These are phyloP conservation scores for Prochilodus magdalenae DNA, from an alignment of 2,113 vertebrate genomes.

Conservation along the genomic window DNA sequence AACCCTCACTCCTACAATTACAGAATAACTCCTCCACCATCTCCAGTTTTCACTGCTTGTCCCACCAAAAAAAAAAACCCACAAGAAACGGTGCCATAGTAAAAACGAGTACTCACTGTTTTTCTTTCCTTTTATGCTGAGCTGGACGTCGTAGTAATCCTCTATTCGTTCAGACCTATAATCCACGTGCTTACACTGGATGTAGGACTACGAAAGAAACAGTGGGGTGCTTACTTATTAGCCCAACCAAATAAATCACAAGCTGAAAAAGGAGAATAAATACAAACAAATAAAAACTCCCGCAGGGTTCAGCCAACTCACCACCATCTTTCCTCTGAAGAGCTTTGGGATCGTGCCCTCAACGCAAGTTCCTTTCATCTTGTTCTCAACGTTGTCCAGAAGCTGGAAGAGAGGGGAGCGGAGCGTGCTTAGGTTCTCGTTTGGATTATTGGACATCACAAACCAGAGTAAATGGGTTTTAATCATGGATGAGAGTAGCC, in stretches of 20 bases:
- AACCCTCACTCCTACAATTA: too few relatives aligned
- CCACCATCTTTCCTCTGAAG: constrained; percentile 99
- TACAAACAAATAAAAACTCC: too few relatives aligned
- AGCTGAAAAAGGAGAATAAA: neutral
- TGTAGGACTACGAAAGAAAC: constrained; percentile 86
- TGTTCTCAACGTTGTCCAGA: constrained; percentile 98
- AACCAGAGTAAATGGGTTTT: neutral
- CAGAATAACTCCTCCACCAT: too few relatives aligned
- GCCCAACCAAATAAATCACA: neutral
- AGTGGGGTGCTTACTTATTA: neutral
- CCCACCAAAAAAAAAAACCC: neutral
- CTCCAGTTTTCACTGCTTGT: too few relatives aligned
- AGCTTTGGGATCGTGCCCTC: constrained; percentile 98
- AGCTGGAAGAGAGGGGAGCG: constrained; percentile 75
- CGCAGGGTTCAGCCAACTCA: constrained; percentile 65
- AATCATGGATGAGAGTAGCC: neutral
- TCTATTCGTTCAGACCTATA: constrained; percentile 98
- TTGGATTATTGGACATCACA: neutral
- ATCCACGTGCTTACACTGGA: constrained; percentile 98
- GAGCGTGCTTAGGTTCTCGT: neutral
- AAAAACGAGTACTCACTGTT: constrained; percentile 88
- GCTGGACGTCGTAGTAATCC: constrained; percentile 99
- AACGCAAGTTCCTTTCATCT: constrained; percentile 99
- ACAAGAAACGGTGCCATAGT: neutral
- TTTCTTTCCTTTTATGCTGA: constrained; percentile 99